A percentile compares a stretch with the other conserved stretches of the same genome.
phyloP scores from a whole-genome alignment of 2,113 vertebrate species.

The Nothoprocta perdicaria region DNA sequence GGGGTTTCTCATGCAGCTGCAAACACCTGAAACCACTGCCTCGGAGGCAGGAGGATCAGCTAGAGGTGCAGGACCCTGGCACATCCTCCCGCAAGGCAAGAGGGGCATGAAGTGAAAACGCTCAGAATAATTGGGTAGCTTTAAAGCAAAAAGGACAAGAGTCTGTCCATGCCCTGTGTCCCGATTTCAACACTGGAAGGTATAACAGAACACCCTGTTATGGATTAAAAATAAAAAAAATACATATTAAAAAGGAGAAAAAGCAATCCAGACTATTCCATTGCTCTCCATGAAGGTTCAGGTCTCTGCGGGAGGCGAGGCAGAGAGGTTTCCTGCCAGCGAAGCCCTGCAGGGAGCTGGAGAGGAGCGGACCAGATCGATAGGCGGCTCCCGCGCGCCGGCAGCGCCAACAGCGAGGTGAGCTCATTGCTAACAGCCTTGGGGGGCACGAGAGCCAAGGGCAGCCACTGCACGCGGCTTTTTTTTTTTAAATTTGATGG shows the following conservation, averaged over 20 bases:
- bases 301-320: not conserved
- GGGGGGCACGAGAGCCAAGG: conserved; percentile 35
- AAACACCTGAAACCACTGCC: not conserved
- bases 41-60: not conserved
- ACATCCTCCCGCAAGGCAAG: not conserved
- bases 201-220: too few species aligned
- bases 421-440: conserved; percentile 59
- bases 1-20: not conserved
- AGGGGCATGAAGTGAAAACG: not conserved
- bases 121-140: too few species aligned
- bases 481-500: not conserved
- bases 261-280: too few species aligned
- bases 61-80: not conserved
- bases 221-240: too few species aligned
- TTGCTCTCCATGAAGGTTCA: too few species aligned
- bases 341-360: not conserved
- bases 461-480: not conserved
- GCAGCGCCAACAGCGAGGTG: conserved; percentile 46
- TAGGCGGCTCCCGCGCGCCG: conserved; percentile 31
- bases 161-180: too few species aligned
- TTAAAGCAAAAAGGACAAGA: too few species aligned
- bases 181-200: too few species aligned
- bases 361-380: conserved; percentile 39
- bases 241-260: too few species aligned
- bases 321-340: conserved; percentile 66